Conservation (phyloP, 2,888 invertebrate genomes). For the Netelia melanura region DNA sequence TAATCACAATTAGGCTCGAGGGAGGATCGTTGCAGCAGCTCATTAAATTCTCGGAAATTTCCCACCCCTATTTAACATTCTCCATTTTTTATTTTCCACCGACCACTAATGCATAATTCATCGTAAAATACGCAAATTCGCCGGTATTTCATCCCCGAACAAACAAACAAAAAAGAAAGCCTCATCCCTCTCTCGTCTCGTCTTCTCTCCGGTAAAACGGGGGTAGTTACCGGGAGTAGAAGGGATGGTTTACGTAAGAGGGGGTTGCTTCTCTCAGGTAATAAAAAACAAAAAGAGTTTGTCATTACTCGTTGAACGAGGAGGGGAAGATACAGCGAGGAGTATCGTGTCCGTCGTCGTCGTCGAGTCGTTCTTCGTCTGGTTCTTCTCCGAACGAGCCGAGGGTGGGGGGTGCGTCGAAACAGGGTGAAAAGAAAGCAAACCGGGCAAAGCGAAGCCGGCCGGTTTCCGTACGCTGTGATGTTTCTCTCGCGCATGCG, state of each 20-base stretch:
- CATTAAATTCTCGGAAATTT: not conserved
- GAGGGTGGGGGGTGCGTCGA: slow-evolving; percentile 18
- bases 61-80: not conserved
- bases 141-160: not conserved
- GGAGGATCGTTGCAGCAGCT: not conserved
- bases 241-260: not conserved
- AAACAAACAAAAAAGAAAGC: slow-evolving; percentile 16
- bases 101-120: not conserved
- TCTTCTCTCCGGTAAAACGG: slow-evolving; percentile 42
- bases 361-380: slow-evolving; percentile 66
- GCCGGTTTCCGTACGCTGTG: not conserved
- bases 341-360: not conserved
- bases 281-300: slow-evolving; percentile 80
- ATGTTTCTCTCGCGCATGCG: slow-evolving; percentile 5
- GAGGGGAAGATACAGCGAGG: slow-evolving; percentile 66
- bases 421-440: slow-evolving; percentile 51
- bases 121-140: slow-evolving; percentile 25
- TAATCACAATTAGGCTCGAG: no score
- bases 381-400: slow-evolving; percentile 59
- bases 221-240: slow-evolving; percentile 34
- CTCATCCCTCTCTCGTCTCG: slow-evolving; percentile 26
- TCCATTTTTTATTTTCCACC: not conserved
- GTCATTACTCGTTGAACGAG: slow-evolving; percentile 78
- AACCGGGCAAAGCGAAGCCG: slow-evolving; percentile 28
- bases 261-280: slow-evolving; percentile 37